Conservation (phyloP, 2,888 invertebrate species). For the Dermolepida albohirtum region DNA sequence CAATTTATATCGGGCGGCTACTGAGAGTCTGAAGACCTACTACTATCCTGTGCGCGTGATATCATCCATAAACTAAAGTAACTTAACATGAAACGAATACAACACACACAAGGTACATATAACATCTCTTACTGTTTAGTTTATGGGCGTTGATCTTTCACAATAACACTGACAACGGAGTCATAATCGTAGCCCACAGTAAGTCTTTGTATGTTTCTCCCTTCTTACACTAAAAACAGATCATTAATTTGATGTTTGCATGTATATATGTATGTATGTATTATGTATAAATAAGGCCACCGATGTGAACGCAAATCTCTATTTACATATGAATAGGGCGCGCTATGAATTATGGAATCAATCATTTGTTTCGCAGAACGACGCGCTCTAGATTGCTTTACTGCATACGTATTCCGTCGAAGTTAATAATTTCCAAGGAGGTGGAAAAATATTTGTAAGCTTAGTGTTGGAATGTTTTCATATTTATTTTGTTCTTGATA, state of each 20-base stretch:
- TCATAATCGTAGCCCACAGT: constrained; percentile 19
- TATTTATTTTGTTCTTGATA: too few relatives aligned
- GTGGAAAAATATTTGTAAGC: too few relatives aligned
- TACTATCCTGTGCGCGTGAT: constrained; percentile 2
- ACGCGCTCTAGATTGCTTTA: constrained; percentile 40
- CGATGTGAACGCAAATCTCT: constrained; percentile 50
- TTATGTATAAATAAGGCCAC: constrained; percentile 53
- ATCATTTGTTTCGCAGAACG: constrained; percentile 53
- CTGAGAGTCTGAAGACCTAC: constrained; percentile 17
- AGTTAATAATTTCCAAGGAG: too few relatives aligned
- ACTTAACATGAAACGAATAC: too few relatives aligned
- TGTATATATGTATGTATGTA: constrained; percentile 44
- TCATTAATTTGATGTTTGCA: constrained; percentile 53
- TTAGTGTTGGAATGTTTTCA: too few relatives aligned
- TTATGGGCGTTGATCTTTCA: constrained; percentile 1
- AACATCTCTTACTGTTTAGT: too few relatives aligned
- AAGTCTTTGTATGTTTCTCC: constrained; percentile 13
- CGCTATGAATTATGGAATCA: constrained; percentile 56
- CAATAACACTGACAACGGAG: constrained; percentile 34
- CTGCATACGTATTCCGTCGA: background rate
- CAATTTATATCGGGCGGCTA: constrained; percentile 33
- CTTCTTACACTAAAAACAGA: constrained; percentile 51
- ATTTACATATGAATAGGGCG: constrained; percentile 55
- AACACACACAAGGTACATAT: too few relatives aligned
- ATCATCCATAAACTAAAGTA: constrained; percentile 2